Percentiles rank a stretch among this genome's conserved stretches.
Conservation (phyloP, 1,140 invertebrate species). For the Lucilia cuprina region DNA sequence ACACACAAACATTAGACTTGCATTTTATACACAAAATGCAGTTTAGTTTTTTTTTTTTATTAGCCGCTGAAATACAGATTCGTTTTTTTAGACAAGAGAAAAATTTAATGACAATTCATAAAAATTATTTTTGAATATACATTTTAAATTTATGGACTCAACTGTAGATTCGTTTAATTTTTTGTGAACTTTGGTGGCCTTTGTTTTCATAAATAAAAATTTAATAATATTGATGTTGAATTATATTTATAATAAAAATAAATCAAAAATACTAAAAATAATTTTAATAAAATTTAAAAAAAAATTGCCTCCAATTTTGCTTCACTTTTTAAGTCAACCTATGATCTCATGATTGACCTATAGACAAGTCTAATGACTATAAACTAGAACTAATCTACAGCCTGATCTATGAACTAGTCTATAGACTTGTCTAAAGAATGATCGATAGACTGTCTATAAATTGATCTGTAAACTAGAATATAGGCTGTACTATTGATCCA, state of each 20-base stretch:
- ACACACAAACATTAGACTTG: background rate
- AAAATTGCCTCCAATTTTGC: too few relatives aligned
- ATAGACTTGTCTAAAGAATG: too few relatives aligned
- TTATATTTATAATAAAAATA: background rate
- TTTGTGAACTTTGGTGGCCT: background rate
- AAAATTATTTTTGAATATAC: background rate
- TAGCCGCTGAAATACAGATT: background rate
- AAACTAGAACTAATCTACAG: too few relatives aligned
- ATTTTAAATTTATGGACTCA: background rate
- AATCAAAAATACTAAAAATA: background rate
- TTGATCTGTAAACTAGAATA: too few relatives aligned
- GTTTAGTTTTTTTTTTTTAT: background rate
- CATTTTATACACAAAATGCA: background rate
- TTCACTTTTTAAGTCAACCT: too few relatives aligned
- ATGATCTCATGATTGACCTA: too few relatives aligned
- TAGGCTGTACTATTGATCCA: too few relatives aligned
- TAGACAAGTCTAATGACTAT: too few relatives aligned
- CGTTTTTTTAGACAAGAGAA: background rate
- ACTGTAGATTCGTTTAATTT: background rate
- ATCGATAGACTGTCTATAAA: too few relatives aligned
- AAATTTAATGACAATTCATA: slow-evolving; percentile 3
- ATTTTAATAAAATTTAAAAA: background rate
- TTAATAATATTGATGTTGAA: background rate
- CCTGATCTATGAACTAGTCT: too few relatives aligned
- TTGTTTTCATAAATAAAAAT: background rate